Evolutionary conservation across 2,113 vertebrate genomes (phyloP).

Genomic region (Romanogobio albipinnatus): DNA sequence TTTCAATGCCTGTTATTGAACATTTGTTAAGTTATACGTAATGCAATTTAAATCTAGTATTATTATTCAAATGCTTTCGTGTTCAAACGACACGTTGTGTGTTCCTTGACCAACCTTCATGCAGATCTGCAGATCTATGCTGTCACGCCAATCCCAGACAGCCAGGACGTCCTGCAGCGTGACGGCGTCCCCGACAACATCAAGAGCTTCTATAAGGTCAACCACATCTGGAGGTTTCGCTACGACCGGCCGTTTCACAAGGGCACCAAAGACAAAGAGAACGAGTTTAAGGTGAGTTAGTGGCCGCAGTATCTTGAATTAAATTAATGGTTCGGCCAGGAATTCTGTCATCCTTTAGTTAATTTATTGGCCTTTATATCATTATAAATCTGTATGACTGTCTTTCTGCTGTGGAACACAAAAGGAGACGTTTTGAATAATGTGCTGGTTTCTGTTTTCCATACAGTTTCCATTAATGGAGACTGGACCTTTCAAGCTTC

Average conservation of each 20-base stretch:
- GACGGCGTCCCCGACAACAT: conserved; percentile 97
- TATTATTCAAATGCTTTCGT: conserved; percentile 30
- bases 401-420: background rate
- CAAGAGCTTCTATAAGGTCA: conserved; percentile 99
- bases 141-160: conserved; percentile 96
- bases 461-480: background rate
- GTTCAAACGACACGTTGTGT: conserved; percentile 3
- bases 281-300: conserved; percentile 93
- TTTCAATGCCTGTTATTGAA: too few species aligned
- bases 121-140: conserved; percentile 98
- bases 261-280: conserved; percentile 98
- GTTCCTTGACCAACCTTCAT: conserved; percentile 27
- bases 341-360: background rate
- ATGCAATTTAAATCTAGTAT: too few species aligned
- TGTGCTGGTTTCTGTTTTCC: background rate
- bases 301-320: background rate
- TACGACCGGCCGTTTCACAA: conserved; percentile 98
- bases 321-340: background rate
- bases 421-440: background rate
- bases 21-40: too few species aligned
- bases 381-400: background rate
- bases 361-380: background rate
- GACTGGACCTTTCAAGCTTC: background rate
- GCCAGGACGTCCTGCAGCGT: conserved; percentile 93
- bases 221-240: conserved; percentile 97